Evolutionary conservation across 2,888 invertebrate species (phyloP).

Genomic region (Trissoscelio sp.): DNA sequence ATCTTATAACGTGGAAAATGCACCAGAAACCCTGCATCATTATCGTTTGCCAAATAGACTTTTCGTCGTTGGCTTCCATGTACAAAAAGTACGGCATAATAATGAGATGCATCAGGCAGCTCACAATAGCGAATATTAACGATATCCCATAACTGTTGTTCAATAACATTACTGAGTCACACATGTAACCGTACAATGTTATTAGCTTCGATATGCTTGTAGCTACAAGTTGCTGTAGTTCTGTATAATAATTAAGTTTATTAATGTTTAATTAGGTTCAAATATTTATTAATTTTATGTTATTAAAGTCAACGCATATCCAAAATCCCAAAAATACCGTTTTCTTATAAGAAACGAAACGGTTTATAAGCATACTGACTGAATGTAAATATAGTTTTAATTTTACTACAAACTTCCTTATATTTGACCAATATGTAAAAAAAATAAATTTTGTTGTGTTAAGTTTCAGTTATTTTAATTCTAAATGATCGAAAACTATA

Average conservation of each 20-base stretch:
- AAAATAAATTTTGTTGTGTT: neutral
- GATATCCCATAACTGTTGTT: slow-evolving; percentile 85
- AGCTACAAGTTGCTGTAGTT: slow-evolving; percentile 68
- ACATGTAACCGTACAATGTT: slow-evolving; percentile 84
- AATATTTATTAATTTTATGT: neutral
- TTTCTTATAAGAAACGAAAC: too few relatives aligned
- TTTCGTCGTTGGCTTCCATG: slow-evolving; percentile 85
- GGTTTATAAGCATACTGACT: too few relatives aligned
- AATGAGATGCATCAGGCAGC: slow-evolving; percentile 86
- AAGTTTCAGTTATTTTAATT: too few relatives aligned
- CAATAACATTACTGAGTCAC: slow-evolving; percentile 84
- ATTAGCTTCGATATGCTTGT: slow-evolving; percentile 84
- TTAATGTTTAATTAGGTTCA: neutral
- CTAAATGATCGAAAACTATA: too few relatives aligned
- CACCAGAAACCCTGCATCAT: slow-evolving; percentile 86
- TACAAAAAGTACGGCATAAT: slow-evolving; percentile 87
- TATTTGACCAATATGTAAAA: too few relatives aligned
- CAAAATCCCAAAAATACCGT: too few relatives aligned
- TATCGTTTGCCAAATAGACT: slow-evolving; percentile 84
- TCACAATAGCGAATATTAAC: slow-evolving; percentile 85
- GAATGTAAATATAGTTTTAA: too few relatives aligned
- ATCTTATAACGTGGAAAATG: slow-evolving; percentile 84
- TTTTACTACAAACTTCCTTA: too few relatives aligned
- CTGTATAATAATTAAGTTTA: slow-evolving; percentile 62
- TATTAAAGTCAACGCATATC: too few relatives aligned